Base-by-base conservation (phyloP, 2,113 vertebrate species). In the Panthera tigris region DNA sequence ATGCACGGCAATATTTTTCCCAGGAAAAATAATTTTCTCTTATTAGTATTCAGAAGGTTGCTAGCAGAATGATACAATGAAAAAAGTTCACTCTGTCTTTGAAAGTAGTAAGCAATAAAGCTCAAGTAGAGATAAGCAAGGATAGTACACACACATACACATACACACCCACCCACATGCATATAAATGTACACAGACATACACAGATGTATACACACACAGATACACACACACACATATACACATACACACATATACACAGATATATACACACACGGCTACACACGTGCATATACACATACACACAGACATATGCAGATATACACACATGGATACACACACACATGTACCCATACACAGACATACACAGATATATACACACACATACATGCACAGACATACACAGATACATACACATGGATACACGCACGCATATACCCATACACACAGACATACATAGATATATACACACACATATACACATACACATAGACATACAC, bases 1-100 rank as follows among this genome's bases (percentile, higher is more conserved):
- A 97, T 88, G 57, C 65, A 95, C 3, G n/a, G 25, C 66, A 98
- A 98, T 92, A 97, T 97, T 97, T 96, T 97, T 96, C 89, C 80
- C 52, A 71, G 57, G 55, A 87, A 97, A 98, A 95, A 95, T 93
- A 95, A 79, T 79, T 91, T 97, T 96, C 91, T 88, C 90, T 93
- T 84, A 89, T 96, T 97, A 82, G 23, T 87, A 91, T 93, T 97
- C 88, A 73, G 71, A 97, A 94, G 65, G 52, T 80, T 95, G 84
- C 66, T 88, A 92, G 79, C 48, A 95, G 65, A 89, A 71, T 45
- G 27, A 92, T 81, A 76, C 21, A 63, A 92, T 94, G 57, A 57
- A 74, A 85, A 96, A 97, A 96, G n/a, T 85, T 85, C n/a, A 73
- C 23, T 65, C 74, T 94, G 55, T 92, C 93, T 95, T 91, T 97